Evolutionary conservation across 2,888 invertebrate species (phyloP).

Genomic region (Cosmorhoe ocellata): DNA sequence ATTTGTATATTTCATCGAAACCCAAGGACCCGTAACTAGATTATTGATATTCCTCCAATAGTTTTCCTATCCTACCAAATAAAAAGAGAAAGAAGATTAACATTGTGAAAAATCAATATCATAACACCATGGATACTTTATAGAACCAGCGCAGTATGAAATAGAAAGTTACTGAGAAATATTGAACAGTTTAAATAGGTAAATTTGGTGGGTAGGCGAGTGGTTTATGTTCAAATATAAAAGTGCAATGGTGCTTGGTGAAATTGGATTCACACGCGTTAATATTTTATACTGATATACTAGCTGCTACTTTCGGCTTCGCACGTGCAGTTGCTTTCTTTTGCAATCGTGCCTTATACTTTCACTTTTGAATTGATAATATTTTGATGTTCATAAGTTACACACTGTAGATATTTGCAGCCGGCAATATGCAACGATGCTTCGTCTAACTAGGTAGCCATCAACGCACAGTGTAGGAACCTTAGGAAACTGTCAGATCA

Average conservation of each 20-base stretch:
- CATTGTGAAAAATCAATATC: constrained; percentile 9
- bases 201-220: not conserved
- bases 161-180: not conserved
- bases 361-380: no score
- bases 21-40: not conserved
- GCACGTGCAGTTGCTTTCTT: no score
- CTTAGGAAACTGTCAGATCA: no score
- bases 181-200: not conserved
- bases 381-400: no score
- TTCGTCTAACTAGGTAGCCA: no score
- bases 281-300: no score
- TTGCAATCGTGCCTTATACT: no score
- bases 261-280: not conserved
- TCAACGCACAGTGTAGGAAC: no score
- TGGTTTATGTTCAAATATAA: not conserved
- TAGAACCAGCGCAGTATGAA: constrained; percentile 7
- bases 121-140: not conserved
- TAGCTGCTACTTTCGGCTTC: no score
- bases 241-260: not conserved
- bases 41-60: constrained; percentile 25
- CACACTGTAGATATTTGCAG: no score
- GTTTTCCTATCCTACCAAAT: constrained; percentile 21
- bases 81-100: constrained; percentile 13
- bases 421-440: no score
- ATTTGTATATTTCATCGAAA: no score